These are phyloP conservation scores for Coreius guichenoti DNA, from an alignment of 2,797 vertebrate species.

Conservation along the genomic window DNA sequence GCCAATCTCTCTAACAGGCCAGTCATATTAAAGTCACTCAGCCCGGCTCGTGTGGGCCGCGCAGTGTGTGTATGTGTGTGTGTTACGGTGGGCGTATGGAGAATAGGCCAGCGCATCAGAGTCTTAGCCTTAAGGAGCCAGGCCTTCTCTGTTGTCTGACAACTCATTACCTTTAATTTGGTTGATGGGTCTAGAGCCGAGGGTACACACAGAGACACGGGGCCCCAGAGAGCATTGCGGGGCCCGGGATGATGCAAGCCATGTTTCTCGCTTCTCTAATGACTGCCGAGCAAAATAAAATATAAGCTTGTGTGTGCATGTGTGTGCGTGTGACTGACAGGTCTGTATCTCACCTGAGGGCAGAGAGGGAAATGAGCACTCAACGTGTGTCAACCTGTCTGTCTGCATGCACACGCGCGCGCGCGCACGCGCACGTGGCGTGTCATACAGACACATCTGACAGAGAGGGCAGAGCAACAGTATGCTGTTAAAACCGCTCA, in stretches of 20 bases:
- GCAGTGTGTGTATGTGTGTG: neutral
- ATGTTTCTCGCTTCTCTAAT: conserved; percentile 77
- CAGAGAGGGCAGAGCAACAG: conserved; percentile 32
- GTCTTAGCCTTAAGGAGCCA: conserved; percentile 72
- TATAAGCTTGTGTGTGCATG: conserved; percentile 45
- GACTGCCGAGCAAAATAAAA: conserved; percentile 72
- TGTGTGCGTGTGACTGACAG: conserved; percentile 69
- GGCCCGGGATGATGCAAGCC: conserved; percentile 76
- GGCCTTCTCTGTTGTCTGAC: conserved; percentile 72
- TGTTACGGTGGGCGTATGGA: conserved; percentile 58
- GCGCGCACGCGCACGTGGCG: conserved; percentile 27
- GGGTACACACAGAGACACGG: conserved; percentile 64
- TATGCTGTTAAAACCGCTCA: conserved; percentile 37
- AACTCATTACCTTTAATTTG: conserved; percentile 85
- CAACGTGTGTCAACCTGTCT: conserved; percentile 64
- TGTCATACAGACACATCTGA: conserved; percentile 27
- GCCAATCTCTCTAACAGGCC: conserved; percentile 49
- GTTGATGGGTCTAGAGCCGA: conserved; percentile 76
- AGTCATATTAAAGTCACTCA: conserved; percentile 61
- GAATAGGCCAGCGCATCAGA: conserved; percentile 63
- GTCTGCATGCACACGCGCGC: conserved; percentile 23
- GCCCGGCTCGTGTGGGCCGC: conserved; percentile 18
- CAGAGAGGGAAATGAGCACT: conserved; percentile 67
- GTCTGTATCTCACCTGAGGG: conserved; percentile 65
- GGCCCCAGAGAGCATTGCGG: conserved; percentile 63